These are phyloP conservation scores for Poecilus cupreus DNA, from an alignment of 2,888 invertebrate genomes.

Conservation along the genomic window DNA sequence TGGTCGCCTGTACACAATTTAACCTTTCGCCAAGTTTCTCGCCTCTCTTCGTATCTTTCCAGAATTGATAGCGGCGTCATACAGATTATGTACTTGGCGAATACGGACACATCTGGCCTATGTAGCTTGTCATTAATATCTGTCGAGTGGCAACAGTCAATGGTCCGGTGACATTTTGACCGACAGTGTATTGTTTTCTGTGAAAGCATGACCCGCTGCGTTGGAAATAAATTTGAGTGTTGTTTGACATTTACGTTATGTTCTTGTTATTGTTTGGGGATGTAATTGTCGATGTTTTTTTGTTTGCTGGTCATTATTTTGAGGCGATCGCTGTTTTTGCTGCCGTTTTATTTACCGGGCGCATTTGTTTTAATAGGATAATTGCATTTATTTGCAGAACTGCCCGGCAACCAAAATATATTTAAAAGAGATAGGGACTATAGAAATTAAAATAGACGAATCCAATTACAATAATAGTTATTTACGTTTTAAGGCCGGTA, in stretches of 20 bases:
- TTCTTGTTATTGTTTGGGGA: slow-evolving; percentile 30
- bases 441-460: no score
- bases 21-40: background rate
- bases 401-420: no score
- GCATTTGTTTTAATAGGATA: no score
- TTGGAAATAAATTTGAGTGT: slow-evolving; percentile 23
- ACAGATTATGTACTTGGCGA: background rate
- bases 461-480: no score
- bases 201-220: background rate
- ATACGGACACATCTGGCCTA: background rate
- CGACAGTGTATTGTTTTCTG: slow-evolving; percentile 34
- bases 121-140: background rate
- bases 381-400: no score
- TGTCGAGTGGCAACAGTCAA: background rate
- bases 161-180: slow-evolving; percentile 26
- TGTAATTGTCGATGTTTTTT: slow-evolving; percentile 24
- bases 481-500: no score
- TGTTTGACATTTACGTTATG: slow-evolving; percentile 25
- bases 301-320: background rate
- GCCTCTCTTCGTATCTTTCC: background rate
- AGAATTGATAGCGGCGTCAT: background rate
- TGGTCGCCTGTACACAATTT: background rate
- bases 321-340: background rate
- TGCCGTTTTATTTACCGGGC: background rate
- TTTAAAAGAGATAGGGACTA: no score